Conservation (phyloP, 2,888 invertebrate genomes). For the Campoletis raptor region DNA sequence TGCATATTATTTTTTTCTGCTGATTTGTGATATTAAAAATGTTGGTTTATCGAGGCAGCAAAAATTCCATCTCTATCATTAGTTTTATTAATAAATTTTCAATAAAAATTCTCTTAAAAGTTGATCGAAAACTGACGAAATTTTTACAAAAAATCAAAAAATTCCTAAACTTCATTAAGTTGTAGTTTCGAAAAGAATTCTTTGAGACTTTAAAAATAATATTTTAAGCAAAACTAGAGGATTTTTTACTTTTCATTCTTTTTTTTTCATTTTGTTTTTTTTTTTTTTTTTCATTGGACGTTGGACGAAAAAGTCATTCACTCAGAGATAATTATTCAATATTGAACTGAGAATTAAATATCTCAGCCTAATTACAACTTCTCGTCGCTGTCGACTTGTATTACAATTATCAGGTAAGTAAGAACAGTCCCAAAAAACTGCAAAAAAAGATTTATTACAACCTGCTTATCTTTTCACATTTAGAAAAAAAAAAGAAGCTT, state of each 20-base stretch:
- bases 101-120: no score
- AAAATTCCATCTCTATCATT: no score
- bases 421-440: constrained; percentile 45
- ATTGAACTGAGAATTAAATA: background rate
- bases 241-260: no score
- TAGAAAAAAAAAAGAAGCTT: background rate
- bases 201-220: no score
- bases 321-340: background rate
- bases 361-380: background rate
- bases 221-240: no score
- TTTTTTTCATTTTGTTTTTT: background rate
- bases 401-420: constrained; percentile 51
- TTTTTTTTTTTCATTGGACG: background rate
- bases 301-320: background rate
- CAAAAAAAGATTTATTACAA: background rate
- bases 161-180: no score
- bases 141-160: no score
- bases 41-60: no score
- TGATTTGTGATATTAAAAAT: background rate
- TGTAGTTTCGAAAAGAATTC: no score
- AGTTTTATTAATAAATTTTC: no score
- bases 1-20: background rate
- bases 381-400: constrained; percentile 28
- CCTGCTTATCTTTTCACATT: background rate
- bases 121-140: no score